These are phyloP conservation scores for Hypsopygia costalis DNA, from an alignment of 2,888 invertebrate genomes.

Conservation along the genomic window DNA sequence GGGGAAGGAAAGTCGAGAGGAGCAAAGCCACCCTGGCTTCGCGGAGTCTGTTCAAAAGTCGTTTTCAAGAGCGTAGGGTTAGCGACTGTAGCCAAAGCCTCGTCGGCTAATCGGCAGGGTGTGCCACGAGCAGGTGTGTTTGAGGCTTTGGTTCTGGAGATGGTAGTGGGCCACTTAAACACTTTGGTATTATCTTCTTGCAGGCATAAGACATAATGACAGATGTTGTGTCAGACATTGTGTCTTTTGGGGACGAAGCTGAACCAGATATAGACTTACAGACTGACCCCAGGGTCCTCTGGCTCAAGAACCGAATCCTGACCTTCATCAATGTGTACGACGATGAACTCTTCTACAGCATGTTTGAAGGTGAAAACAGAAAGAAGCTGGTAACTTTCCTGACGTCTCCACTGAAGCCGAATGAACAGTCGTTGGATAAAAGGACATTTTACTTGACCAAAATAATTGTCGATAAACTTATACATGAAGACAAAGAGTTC, in stretches of 20 bases:
- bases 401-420: slow-evolving; percentile 37
- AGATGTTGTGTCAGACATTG: not conserved
- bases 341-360: slow-evolving; percentile 79
- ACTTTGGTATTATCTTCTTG: not conserved
- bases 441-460: slow-evolving; percentile 84
- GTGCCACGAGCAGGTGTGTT: no score
- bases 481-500: slow-evolving; percentile 86
- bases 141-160: no score
- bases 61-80: no score
- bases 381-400: slow-evolving; percentile 50
- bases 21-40: no score
- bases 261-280: slow-evolving; percentile 30
- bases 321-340: slow-evolving; percentile 78
- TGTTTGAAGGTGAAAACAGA: slow-evolving; percentile 79
- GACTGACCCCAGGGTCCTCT: slow-evolving; percentile 82
- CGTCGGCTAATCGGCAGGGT: no score
- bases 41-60: no score
- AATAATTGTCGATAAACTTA: slow-evolving; percentile 85
- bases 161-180: no score
- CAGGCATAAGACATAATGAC: not conserved
- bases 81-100: no score
- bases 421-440: slow-evolving; percentile 68
- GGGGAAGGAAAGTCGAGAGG: no score
- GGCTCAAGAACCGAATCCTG: slow-evolving; percentile 85
- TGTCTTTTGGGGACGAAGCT: slow-evolving; percentile 4